phyloP scores from a whole-genome alignment of 1,140 invertebrate genomes.

The Phthorimaea operculella region DNA sequence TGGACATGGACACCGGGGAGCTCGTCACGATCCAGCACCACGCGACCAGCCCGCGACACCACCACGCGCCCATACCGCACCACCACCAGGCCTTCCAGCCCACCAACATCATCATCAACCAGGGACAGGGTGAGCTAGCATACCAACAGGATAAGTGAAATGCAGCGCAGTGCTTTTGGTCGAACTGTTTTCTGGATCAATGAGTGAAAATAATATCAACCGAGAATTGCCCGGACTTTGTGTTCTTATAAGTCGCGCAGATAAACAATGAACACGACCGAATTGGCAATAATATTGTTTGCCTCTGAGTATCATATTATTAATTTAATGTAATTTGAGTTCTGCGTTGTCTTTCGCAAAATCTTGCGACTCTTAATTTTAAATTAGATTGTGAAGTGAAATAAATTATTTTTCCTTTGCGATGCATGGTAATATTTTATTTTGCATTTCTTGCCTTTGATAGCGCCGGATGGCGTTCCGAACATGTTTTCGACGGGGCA shows the following conservation, averaged over 20 bases:
- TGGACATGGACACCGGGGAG: slow-evolving; percentile 81
- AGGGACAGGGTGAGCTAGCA: slow-evolving; percentile 51
- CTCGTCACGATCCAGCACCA: slow-evolving; percentile 86
- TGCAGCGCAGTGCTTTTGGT: too few relatives aligned
- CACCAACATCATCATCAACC: slow-evolving; percentile 58
- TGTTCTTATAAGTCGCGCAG: too few relatives aligned
- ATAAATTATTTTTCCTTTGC: slow-evolving; percentile 19
- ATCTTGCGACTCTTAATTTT: slow-evolving; percentile 21
- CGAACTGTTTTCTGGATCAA: too few relatives aligned
- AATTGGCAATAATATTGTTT: too few relatives aligned
- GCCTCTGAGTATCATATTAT: too few relatives aligned
- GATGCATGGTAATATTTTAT: slow-evolving; percentile 48
- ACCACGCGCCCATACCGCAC: slow-evolving; percentile 54
- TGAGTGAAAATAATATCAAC: too few relatives aligned
- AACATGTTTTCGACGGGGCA: slow-evolving; percentile 58
- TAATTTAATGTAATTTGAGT: slow-evolving; percentile 5
- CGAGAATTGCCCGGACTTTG: too few relatives aligned
- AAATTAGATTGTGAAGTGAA: slow-evolving; percentile 6
- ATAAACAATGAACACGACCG: too few relatives aligned
- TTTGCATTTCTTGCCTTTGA: slow-evolving; percentile 45
- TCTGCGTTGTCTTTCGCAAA: slow-evolving; percentile 9
- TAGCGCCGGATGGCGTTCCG: slow-evolving; percentile 61
- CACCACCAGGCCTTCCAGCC: slow-evolving; percentile 59
- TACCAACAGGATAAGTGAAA: neutral
- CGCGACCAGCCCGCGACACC: slow-evolving; percentile 71